Conservation (phyloP, 2,888 invertebrate species). For the Protodeltote pygarga region DNA sequence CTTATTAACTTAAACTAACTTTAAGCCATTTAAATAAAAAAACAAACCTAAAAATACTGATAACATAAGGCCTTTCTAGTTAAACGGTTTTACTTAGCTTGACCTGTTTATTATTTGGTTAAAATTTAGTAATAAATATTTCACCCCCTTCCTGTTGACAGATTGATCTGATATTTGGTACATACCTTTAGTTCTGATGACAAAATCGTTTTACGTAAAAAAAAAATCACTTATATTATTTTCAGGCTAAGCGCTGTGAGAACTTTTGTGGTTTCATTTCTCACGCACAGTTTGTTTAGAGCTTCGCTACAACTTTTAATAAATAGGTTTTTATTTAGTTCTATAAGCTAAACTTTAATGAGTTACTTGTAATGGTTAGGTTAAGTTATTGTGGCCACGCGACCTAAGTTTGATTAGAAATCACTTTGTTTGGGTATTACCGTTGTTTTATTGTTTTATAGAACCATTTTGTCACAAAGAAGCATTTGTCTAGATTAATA, state of each 20-base stretch:
- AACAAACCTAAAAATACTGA: slow-evolving; percentile 18
- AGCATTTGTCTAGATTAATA: too few species aligned
- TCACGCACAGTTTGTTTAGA: slow-evolving; percentile 45
- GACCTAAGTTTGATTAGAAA: slow-evolving; percentile 28
- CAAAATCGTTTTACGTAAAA: too few species aligned
- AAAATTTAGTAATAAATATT: too few species aligned
- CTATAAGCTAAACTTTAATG: slow-evolving; percentile 41
- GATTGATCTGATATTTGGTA: too few species aligned
- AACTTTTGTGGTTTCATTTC: slow-evolving; percentile 55
- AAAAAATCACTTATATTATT: too few species aligned
- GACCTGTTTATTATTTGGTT: too few species aligned
- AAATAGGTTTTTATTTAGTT: slow-evolving; percentile 50
- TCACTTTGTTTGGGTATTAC: slow-evolving; percentile 7
- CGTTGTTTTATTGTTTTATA: background rate
- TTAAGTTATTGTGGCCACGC: slow-evolving; percentile 19
- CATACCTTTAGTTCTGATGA: too few species aligned
- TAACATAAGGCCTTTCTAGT: slow-evolving; percentile 25
- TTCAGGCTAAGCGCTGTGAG: slow-evolving; percentile 27
- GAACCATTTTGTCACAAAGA: background rate
- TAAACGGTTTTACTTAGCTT: slow-evolving; percentile 31
- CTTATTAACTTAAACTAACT: too few species aligned
- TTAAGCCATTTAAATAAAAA: background rate
- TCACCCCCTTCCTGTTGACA: too few species aligned
- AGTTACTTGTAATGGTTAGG: slow-evolving; percentile 32
- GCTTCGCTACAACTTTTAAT: slow-evolving; percentile 45